phyloP scores from a whole-genome alignment of 2,113 vertebrate genomes.

The Trogon surrucura region DNA sequence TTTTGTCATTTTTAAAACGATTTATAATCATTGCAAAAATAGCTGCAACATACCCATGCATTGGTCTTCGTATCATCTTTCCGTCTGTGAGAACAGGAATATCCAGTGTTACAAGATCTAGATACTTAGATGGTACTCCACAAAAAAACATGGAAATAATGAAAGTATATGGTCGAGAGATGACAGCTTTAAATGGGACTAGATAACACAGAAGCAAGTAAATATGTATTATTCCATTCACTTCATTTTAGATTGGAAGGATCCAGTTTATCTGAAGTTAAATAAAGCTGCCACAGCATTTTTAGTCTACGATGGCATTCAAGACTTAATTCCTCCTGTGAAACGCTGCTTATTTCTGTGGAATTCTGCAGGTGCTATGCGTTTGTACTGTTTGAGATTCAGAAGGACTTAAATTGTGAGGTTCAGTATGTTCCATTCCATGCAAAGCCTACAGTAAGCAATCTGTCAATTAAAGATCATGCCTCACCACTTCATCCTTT shows the following conservation, averaged over 20 bases:
- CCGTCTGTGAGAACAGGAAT: not conserved
- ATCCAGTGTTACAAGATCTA: not conserved
- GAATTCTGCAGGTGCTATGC: not conserved
- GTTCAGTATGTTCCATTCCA: not conserved
- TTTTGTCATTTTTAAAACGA: not conserved
- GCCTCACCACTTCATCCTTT: not conserved
- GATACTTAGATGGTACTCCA: not conserved
- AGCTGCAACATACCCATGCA: not conserved
- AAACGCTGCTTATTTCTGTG: not conserved
- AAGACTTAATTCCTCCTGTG: not conserved
- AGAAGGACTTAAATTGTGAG: not conserved
- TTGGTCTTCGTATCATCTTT: not conserved
- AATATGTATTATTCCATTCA: not conserved
- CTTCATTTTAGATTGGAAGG: not conserved
- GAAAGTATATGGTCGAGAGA: not conserved
- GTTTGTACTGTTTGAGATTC: not conserved
- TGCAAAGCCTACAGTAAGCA: not conserved
- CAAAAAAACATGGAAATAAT: not conserved
- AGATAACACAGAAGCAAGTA: not conserved
- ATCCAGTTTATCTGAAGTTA: not conserved
- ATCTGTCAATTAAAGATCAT: not conserved
- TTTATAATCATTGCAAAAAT: not conserved
- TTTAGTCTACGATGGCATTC: not conserved
- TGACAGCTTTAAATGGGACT: not conserved
- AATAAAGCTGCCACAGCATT: not conserved